Evolutionary conservation across 2,888 invertebrate species (phyloP).

Genomic region (Drosophila vallismaia): DNA sequence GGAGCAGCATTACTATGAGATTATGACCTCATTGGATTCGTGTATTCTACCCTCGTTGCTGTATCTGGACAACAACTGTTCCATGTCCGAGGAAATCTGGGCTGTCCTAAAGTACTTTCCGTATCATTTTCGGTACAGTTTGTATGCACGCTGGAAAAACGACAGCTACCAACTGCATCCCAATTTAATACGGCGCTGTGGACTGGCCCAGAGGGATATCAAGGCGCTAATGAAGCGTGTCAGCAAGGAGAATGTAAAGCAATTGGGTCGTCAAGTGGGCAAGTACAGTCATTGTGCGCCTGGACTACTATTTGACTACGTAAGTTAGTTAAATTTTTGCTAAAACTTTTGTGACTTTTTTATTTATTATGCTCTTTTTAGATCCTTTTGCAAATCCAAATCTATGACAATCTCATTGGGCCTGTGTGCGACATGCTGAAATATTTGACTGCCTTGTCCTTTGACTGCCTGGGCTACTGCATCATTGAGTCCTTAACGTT

Average conservation of each 20-base stretch:
- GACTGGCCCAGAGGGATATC: constrained; percentile 94
- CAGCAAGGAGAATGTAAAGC: constrained; percentile 99
- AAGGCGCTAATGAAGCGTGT: constrained; percentile 98
- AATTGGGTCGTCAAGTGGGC: constrained; percentile 96
- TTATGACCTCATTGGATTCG: constrained; percentile 93
- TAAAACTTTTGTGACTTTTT: too few relatives aligned
- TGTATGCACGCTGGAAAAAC: constrained; percentile 98
- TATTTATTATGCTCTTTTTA: constrained; percentile 73
- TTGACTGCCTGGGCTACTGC: constrained; percentile 98
- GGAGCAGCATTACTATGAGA: constrained; percentile 90
- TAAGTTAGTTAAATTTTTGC: constrained; percentile 80
- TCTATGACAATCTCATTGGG: constrained; percentile 96
- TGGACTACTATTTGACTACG: constrained; percentile 97
- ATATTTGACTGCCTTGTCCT: constrained; percentile 96
- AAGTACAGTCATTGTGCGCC: constrained; percentile 98
- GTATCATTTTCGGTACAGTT: constrained; percentile 91
- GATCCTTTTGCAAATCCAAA: constrained; percentile 92
- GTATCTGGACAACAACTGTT: constrained; percentile 96
- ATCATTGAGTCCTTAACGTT: constrained; percentile 95
- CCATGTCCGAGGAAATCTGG: constrained; percentile 98
- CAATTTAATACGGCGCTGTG: constrained; percentile 91
- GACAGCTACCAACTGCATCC: constrained; percentile 93
- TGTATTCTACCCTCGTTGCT: constrained; percentile 95
- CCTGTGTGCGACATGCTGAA: constrained; percentile 99
- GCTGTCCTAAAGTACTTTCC: constrained; percentile 93